Percentiles rank a stretch among this genome's conserved stretches.
Evolutionary conservation across 2,113 vertebrate genomes (phyloP).

Genomic region (Otocyon megalotis): DNA sequence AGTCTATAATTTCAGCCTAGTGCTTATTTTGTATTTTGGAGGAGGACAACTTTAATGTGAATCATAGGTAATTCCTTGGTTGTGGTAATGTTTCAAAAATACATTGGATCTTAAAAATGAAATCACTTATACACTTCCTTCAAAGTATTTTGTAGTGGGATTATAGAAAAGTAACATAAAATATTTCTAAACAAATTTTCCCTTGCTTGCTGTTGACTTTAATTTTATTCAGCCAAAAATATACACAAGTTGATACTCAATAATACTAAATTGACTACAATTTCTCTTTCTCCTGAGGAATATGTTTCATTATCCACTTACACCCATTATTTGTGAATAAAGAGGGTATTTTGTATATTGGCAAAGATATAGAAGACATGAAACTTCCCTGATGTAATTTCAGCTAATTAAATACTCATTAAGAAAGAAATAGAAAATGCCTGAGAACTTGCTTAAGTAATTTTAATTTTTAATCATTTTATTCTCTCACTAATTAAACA

Average conservation of each 20-base stretch:
- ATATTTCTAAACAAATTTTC: conserved; percentile 68
- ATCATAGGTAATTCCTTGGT: neutral
- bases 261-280: conserved; percentile 77
- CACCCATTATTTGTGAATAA: conserved; percentile 70
- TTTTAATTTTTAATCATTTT: conserved; percentile 85
- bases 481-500: conserved; percentile 82
- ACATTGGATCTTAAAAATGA: conserved; percentile 39
- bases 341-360: conserved; percentile 73
- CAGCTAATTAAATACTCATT: conserved; percentile 83
- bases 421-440: conserved; percentile 81
- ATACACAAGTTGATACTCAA: conserved; percentile 80
- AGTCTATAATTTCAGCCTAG: neutral
- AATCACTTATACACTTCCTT: neutral
- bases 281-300: conserved; percentile 76
- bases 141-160: conserved; percentile 30
- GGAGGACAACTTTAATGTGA: neutral
- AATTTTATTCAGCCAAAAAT: conserved; percentile 79
- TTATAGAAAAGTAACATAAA: conserved; percentile 65
- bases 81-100: conserved; percentile 27
- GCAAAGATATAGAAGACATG: conserved; percentile 72
- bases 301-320: conserved; percentile 80
- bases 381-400: conserved; percentile 83
- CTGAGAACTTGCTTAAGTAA: conserved; percentile 80
- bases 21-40: conserved; percentile 24
- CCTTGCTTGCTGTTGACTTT: conserved; percentile 78